Base-by-base conservation (phyloP, 1,140 invertebrate genomes). In the Samia ricini region DNA sequence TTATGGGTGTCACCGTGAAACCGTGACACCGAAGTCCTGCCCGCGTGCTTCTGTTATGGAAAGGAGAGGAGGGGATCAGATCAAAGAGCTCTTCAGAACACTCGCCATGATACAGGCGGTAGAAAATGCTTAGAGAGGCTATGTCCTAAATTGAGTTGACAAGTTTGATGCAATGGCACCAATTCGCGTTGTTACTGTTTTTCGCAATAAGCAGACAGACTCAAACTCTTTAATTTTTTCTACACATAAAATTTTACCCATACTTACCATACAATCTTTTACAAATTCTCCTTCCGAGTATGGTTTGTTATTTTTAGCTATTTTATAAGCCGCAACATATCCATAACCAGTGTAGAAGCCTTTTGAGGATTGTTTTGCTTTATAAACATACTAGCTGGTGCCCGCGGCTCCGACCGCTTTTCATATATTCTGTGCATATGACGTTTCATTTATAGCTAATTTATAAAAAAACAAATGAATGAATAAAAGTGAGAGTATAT, bases 281-380 rank as follows among this genome's bases (percentile, higher is more conserved):
- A 59, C 56, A 59, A 23, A 60, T 49, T 49, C 49, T 29, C 22
- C n/a, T 60, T 24, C 59, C 26, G 22, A 60, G 48, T 52, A 51
- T 60, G 59, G 48, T 60, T 52, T 52, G 19, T 60, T 60, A 26
- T 52, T 23, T 52, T 62, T 67, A 62, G 60, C 64, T 52, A 29
- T 67, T 63, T 62, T 52, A 60, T 62, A 67, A 58, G 60, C 56
- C 56, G 50, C 50, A 24, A 52, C 60, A 60, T 49, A 56, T 42
- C 55, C 21, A 54, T n/a, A n/a, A 57, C 56, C 49, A 60, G 49
- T 33, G 49, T 50, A 55, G 48, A 59, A 59, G 42, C 51, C 24
- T 58, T 51, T 52, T 60, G 59, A 60, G 48, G 23, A 51, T 21
- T 52, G 23, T 26, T 52, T 60, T 60, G 59, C 59, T 60, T 60